Conservation (phyloP, 37 sponge, comb jelly and placozoan genomes). For the Petrosia ficiformis region DNA sequence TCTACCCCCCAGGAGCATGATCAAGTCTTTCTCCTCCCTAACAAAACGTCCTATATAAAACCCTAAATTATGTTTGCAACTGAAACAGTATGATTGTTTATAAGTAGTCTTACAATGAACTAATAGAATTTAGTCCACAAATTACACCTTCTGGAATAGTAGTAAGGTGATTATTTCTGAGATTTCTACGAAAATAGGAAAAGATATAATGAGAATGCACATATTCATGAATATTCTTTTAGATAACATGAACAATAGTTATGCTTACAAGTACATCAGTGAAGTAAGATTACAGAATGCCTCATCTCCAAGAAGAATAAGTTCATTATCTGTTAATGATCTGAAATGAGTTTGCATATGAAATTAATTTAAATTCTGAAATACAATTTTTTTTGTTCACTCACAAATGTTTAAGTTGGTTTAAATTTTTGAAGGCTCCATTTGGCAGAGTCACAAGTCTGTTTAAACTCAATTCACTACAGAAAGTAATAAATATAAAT, state of each 20-base stretch:
- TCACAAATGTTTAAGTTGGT: slow-evolving; percentile 7
- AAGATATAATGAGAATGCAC: too few species aligned
- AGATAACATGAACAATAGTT: neutral
- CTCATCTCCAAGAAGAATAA: neutral
- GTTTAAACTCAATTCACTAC: slow-evolving; percentile 18
- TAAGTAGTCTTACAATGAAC: slow-evolving; percentile 12
- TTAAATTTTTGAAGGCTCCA: neutral
- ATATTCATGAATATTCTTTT: neutral
- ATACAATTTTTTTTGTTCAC: too few species aligned
- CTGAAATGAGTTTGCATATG: neutral
- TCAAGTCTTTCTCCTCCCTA: too few species aligned
- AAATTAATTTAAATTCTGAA: neutral
- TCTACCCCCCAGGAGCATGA: too few species aligned
- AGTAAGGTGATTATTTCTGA: slow-evolving; percentile 9
- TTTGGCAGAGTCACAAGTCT: neutral
- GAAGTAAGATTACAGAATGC: slow-evolving; percentile 18
- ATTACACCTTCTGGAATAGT: neutral
- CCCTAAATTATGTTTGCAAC: too few species aligned
- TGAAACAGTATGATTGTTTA: neutral
- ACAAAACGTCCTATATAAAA: too few species aligned
- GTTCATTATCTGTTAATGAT: neutral
- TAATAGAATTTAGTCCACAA: neutral
- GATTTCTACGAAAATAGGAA: neutral
- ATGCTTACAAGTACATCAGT: slow-evolving; percentile 19
- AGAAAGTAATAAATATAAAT: neutral